These are phyloP conservation scores for Idaea dimidiata DNA, from an alignment of 2,888 invertebrate genomes.

Conservation along the genomic window DNA sequence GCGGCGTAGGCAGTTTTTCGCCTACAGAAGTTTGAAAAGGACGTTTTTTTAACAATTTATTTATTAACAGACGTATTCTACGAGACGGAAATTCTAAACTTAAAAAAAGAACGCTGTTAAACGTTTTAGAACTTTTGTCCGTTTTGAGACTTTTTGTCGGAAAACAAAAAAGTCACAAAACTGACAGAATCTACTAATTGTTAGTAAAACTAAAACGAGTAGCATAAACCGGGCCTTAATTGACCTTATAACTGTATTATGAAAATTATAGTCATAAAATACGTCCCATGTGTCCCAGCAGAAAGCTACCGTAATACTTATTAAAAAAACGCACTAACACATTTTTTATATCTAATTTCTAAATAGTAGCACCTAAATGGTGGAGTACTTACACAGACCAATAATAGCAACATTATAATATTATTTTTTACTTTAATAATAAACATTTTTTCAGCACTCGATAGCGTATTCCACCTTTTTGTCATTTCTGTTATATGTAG, in stretches of 20 bases:
- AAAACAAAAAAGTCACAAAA: too few species aligned
- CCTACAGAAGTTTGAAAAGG: too few species aligned
- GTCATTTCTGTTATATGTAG: neutral
- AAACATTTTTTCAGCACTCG: conserved; percentile 26
- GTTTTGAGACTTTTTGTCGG: too few species aligned
- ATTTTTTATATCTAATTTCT: conserved; percentile 49
- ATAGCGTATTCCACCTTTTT: conserved; percentile 10
- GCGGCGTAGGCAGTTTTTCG: too few species aligned
- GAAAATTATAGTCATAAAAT: conserved; percentile 18
- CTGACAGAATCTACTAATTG: too few species aligned
- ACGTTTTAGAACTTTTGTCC: too few species aligned
- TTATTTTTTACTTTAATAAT: conserved; percentile 31
- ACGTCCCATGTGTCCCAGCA: conserved; percentile 23
- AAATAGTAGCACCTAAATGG: conserved; percentile 74
- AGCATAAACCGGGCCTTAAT: too few species aligned
- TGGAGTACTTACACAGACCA: conserved; percentile 46
- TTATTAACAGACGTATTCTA: too few species aligned
- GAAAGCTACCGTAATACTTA: conserved; percentile 43
- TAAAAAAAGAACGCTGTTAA: too few species aligned
- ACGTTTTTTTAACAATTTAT: too few species aligned
- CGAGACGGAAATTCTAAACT: too few species aligned
- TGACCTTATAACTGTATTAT: neutral
- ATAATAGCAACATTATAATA: conserved; percentile 46
- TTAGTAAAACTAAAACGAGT: too few species aligned
- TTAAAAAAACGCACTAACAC: conserved; percentile 32